A percentile compares a stretch with the other conserved stretches of the same genome.
Evolutionary conservation across 1,140 invertebrate genomes (phyloP).

Genomic region (Meloidogyne floridensis): DNA sequence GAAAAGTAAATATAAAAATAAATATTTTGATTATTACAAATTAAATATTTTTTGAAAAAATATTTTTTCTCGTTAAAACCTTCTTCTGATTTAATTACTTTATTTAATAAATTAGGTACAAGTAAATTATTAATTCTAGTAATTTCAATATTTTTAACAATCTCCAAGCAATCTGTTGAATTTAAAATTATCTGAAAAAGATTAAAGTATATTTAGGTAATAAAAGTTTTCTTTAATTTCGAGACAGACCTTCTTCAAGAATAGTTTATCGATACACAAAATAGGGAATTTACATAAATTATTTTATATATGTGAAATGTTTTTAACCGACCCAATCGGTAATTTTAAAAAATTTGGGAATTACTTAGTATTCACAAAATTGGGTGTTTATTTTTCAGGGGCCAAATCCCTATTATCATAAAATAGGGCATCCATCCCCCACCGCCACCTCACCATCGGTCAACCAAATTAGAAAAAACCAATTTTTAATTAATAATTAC

Average conservation of each 20-base stretch:
- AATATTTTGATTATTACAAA: not conserved
- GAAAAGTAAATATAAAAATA: conserved; percentile 6
- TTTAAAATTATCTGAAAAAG: not conserved
- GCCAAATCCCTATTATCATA: too few species aligned
- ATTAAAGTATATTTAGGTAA: not conserved
- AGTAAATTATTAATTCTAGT: not conserved
- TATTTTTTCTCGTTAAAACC: not conserved
- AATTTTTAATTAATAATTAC: not conserved
- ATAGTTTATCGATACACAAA: too few species aligned
- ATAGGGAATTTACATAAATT: too few species aligned
- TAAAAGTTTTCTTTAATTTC: too few species aligned
- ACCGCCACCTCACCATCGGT: too few species aligned
- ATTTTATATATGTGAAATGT: too few species aligned
- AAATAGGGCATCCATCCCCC: too few species aligned
- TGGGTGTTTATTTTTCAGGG: too few species aligned
- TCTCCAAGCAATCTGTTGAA: not conserved
- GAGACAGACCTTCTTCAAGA: too few species aligned
- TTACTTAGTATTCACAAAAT: too few species aligned
- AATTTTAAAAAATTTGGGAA: too few species aligned
- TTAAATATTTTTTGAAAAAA: conserved; percentile 1
- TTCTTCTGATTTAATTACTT: not conserved
- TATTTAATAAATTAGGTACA: conserved; percentile 6
- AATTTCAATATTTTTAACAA: conserved; percentile 4
- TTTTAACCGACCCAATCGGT: too few species aligned
- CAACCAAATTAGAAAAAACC: not conserved